Base-by-base conservation (phyloP, 2,888 invertebrate genomes). In the Cosmia pyralina region DNA sequence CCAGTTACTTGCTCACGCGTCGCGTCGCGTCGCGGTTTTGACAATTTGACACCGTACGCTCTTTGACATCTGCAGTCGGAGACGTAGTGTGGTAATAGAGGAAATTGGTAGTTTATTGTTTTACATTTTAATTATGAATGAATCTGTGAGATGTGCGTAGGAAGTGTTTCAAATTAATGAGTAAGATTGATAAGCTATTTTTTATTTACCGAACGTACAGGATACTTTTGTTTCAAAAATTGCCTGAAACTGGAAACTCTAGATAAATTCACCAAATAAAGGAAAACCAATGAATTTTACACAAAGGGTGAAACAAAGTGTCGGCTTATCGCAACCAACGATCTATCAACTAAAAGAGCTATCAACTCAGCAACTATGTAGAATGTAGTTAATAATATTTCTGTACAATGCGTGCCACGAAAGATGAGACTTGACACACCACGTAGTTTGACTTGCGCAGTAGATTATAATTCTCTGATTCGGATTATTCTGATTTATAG, bases 1-100 rank as follows among this genome's bases (percentile, higher is more conserved):
- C 72, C 60, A 82, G 68, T 69, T 58, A 70, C 64, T 74, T 52
- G 67, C 77, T 55, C 48, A 73, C 60, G 67, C 82, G 73, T 59
- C 64, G 63, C 17, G 15, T 19, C n/a, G 46, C 38, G n/a, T 22
- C 57, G 57, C 41, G 73, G 64, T 68, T 82, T 65, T 65, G 65
- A 73, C 70, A 73, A 63, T 74, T 78, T 73, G 79, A 82, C 59
- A 65, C 63, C 55, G 38, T 55, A 17, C 53, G 46, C 58, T 63
- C 60, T 81, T 67, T 82, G 72, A 78, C 72, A 62, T 60, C 48
- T 44, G 48, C 48, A 78, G 19, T 69, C 38, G 48, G 41, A 41
- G 46, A 52, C 50, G 17, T 38, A 11, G 44, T 64, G 19, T 63
- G 22, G 38, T 28, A 28, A 5, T 17, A 10, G 7, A 44, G 70